Evolutionary conservation across 1,140 invertebrate genomes (phyloP).

Genomic region (Anastrepha ludens): DNA sequence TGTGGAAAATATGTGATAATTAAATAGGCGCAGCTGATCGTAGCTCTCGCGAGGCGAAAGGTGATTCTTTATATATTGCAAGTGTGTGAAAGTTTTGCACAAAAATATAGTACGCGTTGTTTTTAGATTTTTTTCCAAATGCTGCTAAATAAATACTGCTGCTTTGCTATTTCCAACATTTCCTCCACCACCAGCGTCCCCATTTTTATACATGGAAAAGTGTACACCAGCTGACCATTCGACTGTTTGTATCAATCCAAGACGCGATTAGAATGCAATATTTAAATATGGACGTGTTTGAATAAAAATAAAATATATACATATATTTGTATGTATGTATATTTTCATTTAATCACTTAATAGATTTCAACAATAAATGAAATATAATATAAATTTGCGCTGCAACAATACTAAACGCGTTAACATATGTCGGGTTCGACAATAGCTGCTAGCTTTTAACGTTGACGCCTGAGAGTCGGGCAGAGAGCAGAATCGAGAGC

Average conservation of each 20-base stretch:
- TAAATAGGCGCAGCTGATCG: background rate
- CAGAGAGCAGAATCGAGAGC: slow-evolving; percentile 1
- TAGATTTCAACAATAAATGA: background rate
- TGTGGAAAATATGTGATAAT: slow-evolving; percentile 29
- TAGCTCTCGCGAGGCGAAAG: background rate
- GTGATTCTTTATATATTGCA: background rate
- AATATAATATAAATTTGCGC: slow-evolving; percentile 37
- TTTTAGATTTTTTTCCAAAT: background rate
- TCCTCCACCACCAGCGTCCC: background rate
- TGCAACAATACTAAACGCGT: slow-evolving; percentile 9
- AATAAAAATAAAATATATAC: background rate
- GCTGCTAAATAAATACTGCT: background rate
- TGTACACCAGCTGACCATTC: background rate
- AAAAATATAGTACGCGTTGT: background rate
- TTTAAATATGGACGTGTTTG: background rate
- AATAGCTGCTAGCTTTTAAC: background rate
- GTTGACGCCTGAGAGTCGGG: slow-evolving; percentile 25
- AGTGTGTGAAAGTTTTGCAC: background rate
- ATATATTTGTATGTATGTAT: background rate
- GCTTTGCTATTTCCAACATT: background rate
- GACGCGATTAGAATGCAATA: background rate
- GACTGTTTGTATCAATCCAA: background rate
- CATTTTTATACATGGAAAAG: background rate
- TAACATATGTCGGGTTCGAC: slow-evolving; percentile 43
- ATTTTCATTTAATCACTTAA: background rate